Base-by-base conservation (phyloP, 2,797 vertebrate genomes). In the Nothura maculosa region DNA sequence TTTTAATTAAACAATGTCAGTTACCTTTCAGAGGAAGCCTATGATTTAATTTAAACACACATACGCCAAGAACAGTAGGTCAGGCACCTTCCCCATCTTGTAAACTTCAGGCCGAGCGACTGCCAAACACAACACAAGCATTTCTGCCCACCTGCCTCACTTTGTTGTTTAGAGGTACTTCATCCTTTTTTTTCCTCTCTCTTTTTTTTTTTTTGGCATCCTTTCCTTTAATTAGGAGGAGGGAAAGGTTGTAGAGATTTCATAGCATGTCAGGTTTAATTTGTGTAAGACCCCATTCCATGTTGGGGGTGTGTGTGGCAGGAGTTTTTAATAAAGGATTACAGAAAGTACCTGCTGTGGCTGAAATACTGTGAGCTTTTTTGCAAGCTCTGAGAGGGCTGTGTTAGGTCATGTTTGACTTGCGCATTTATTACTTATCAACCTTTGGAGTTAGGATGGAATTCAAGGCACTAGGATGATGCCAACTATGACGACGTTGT, bases 1-100 rank as follows among this genome's bases (percentile, higher is more conserved):
- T 96, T 97, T 97, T 98, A 97, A 98, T 98, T 97, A 98, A 98
- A 96, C 90, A 91, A 83, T 82, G 68, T 96, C 97, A 95, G 85
- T 86, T 96, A 79, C 92, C 91, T 96, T 94, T 97, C 94, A 94
- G 91, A 74, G 32, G 87, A 93, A 96, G 83, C 89, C 90, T 81
- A 66, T 9, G 2, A 77, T 96, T 97, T 97, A 97, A 97, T 97
- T 96, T 94, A 76, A 93, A 0, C 87, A 85, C 89, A 85, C 90
- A 96, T 60, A 36, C 55, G 60, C 69, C 72, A 70, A 96, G 93
- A 96, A 91, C 85, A 90, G 61, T 27, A 77, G 91, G 94, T 96
- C 95, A 94, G 83, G 88, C 76, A 73, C 89, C 61, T 79, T 95
- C 76, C 87, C 76, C 68, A 34, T 88, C 85, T 80, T 21, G 38